Percentiles rank a stretch among this genome's conserved stretches.
Evolutionary conservation across 1,140 invertebrate species (phyloP).

Genomic region (Zeugodacus cucurbitae): DNA sequence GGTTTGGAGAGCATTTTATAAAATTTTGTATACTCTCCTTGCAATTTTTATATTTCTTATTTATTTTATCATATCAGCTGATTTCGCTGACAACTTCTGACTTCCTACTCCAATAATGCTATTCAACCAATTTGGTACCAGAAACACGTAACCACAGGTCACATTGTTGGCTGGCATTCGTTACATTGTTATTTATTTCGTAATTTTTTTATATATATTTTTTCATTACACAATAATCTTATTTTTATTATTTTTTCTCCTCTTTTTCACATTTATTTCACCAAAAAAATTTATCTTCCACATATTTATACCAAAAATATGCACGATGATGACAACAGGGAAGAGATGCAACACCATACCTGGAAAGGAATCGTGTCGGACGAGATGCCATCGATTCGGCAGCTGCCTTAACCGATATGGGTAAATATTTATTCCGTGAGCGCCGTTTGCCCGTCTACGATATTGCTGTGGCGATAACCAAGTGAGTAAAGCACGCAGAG

Average conservation of each 20-base stretch:
- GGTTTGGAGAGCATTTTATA: too few relatives aligned
- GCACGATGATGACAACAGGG: slow-evolving; percentile 71
- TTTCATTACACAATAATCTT: slow-evolving; percentile 19
- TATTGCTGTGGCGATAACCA: slow-evolving; percentile 94
- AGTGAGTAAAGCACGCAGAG: slow-evolving; percentile 75
- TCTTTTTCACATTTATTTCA: not conserved
- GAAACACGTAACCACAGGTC: not conserved
- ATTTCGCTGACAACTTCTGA: not conserved
- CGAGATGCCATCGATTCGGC: slow-evolving; percentile 94
- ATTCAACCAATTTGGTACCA: not conserved
- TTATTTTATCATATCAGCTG: not conserved
- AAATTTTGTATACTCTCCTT: too few relatives aligned
- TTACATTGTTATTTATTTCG: not conserved
- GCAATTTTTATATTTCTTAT: not conserved
- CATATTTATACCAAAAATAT: not conserved
- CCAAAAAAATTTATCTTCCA: not conserved
- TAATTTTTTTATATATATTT: not conserved
- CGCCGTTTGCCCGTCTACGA: slow-evolving; percentile 93
- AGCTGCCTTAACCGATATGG: slow-evolving; percentile 94
- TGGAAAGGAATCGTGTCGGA: slow-evolving; percentile 92
- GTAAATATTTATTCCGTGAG: slow-evolving; percentile 95
- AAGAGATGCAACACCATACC: slow-evolving; percentile 92
- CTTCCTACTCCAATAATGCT: not conserved
- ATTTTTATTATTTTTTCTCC: not conserved
- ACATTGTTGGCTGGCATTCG: not conserved